phyloP scores from a whole-genome alignment of 2,113 vertebrate species.

The Rhinogobius similis region DNA sequence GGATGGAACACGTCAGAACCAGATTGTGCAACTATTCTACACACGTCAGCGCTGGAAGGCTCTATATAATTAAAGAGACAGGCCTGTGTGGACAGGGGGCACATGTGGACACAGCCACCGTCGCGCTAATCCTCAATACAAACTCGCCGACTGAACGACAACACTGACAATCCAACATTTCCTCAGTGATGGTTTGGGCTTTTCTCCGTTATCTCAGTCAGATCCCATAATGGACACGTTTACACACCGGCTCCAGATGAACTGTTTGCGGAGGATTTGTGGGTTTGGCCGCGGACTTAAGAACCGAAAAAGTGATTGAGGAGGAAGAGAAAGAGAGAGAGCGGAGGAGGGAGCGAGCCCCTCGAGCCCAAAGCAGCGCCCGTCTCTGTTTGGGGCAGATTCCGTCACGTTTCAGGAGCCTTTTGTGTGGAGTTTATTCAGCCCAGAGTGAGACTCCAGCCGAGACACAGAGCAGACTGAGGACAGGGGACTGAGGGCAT shows the following conservation, averaged over 20 bases:
- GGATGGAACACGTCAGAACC: too few relatives aligned
- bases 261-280: neutral
- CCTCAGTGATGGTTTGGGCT: neutral
- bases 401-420: slow-evolving; percentile 14
- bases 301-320: slow-evolving; percentile 8
- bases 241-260: neutral
- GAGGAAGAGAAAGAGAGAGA: slow-evolving; percentile 6
- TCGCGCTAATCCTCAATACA: neutral
- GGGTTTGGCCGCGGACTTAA: neutral
- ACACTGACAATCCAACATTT: neutral
- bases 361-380: slow-evolving; percentile 9
- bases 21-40: too few relatives aligned
- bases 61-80: too few relatives aligned
- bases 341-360: neutral
- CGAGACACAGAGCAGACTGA: neutral
- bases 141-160: neutral
- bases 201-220: neutral
- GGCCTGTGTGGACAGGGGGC: too few relatives aligned
- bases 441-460: slow-evolving; percentile 1
- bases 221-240: slow-evolving; percentile 1
- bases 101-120: neutral
- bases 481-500: neutral
- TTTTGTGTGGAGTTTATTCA: slow-evolving; percentile 2
- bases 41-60: too few relatives aligned
- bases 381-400: slow-evolving; percentile 15